phyloP scores from a whole-genome alignment of 2,888 invertebrate genomes.

The Drosophila quasianomalipes region DNA sequence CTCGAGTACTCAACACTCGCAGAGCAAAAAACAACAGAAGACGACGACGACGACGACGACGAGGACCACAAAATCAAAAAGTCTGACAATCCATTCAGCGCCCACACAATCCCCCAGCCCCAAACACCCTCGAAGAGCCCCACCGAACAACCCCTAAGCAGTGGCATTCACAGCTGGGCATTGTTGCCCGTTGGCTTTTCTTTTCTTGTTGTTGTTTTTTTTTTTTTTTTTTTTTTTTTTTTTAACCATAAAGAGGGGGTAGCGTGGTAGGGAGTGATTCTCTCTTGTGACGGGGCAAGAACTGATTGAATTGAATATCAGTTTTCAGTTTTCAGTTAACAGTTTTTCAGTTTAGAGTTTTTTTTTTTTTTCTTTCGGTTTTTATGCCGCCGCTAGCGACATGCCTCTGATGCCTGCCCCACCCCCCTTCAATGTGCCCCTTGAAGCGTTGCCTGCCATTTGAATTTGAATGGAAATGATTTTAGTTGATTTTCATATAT shows the following conservation, averaged over 20 bases:
- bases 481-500: constrained; percentile 78
- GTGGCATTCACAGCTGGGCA: constrained; percentile 55
- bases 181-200: constrained; percentile 44
- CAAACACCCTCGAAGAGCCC: neutral
- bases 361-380: neutral
- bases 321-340: constrained; percentile 73
- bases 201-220: neutral
- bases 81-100: constrained; percentile 55
- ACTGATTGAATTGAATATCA: constrained; percentile 80
- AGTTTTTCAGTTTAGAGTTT: constrained; percentile 6
- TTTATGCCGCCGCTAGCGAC: constrained; percentile 26
- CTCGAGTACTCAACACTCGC: constrained; percentile 51
- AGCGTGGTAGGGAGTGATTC: neutral
- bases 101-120: neutral
- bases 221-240: neutral
- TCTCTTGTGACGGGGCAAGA: constrained; percentile 29
- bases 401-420: constrained; percentile 2
- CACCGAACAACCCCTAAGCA: constrained; percentile 2
- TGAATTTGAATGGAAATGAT: constrained; percentile 79
- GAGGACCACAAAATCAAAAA: constrained; percentile 59
- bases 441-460: constrained; percentile 56
- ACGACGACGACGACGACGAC: neutral
- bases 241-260: neutral
- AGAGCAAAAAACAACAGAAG: constrained; percentile 25
- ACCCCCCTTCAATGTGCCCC: neutral